These are phyloP conservation scores for Chrosomus eos DNA, from an alignment of 2,797 vertebrate genomes.

Conservation along the genomic window DNA sequence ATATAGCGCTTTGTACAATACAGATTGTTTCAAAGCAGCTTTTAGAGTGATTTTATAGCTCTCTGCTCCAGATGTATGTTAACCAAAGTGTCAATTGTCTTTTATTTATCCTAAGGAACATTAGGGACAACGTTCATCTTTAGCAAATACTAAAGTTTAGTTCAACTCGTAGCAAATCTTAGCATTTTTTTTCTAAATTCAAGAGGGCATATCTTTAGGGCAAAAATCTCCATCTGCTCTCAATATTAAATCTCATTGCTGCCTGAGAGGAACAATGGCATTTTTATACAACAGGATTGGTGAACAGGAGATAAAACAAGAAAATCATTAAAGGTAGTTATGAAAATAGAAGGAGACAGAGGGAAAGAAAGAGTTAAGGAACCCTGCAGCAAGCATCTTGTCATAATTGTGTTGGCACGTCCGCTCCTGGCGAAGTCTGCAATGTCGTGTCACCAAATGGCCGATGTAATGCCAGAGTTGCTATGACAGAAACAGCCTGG, in stretches of 20 bases:
- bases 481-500: constrained; percentile 23
- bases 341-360: background rate
- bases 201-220: background rate
- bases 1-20: too few species aligned
- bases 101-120: background rate
- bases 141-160: too few species aligned
- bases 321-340: background rate
- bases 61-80: background rate
- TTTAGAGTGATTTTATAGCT: background rate
- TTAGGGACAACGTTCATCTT: background rate
- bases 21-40: background rate
- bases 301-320: background rate
- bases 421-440: constrained; percentile 13
- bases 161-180: background rate
- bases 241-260: background rate
- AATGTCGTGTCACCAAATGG: constrained; percentile 44
- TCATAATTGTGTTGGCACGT: constrained; percentile 32
- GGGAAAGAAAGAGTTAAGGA: background rate
- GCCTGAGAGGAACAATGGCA: background rate
- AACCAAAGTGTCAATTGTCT: background rate
- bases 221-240: background rate
- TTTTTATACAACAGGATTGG: background rate
- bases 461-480: constrained; percentile 27
- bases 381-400: constrained; percentile 17
- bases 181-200: background rate